These are phyloP conservation scores for Daboia siamensis DNA, from an alignment of 2,113 vertebrate species.

Conservation along the genomic window DNA sequence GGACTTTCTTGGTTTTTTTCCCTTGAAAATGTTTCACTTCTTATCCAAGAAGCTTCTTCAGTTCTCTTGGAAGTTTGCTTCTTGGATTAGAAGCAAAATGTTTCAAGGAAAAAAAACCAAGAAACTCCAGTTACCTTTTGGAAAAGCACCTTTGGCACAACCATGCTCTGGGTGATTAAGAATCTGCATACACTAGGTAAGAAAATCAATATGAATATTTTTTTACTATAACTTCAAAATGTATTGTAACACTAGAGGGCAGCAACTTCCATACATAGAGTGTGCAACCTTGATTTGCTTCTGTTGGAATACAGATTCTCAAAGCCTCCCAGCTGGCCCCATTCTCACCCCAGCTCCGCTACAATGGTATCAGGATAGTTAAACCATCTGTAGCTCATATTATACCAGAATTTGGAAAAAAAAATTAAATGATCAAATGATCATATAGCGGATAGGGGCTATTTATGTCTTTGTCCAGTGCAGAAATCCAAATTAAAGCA, in stretches of 20 bases:
- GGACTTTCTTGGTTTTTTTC: neutral
- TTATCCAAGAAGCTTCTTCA: neutral
- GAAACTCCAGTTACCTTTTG: neutral
- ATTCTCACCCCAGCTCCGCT: too few species aligned
- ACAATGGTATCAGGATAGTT: neutral
- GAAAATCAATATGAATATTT: neutral
- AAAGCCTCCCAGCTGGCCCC: neutral
- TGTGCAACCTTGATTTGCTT: neutral
- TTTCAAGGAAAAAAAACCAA: neutral
- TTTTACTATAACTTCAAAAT: neutral
- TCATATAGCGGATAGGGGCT: neutral
- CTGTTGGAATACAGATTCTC: neutral
- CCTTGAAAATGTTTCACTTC: neutral
- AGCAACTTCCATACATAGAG: neutral
- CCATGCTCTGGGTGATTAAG: neutral
- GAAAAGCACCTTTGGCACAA: neutral
- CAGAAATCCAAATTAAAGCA: neutral
- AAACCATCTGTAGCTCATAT: neutral
- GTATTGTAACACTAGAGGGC: constrained; percentile 15
- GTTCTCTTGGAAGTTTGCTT: neutral
- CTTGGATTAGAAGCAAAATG: neutral
- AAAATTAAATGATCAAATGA: neutral
- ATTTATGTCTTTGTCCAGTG: neutral
- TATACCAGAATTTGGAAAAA: neutral
- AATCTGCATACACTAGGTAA: neutral